Evolutionary conservation across 2,888 invertebrate genomes (phyloP).

Genomic region (Sphaerophoria taeniata): DNA sequence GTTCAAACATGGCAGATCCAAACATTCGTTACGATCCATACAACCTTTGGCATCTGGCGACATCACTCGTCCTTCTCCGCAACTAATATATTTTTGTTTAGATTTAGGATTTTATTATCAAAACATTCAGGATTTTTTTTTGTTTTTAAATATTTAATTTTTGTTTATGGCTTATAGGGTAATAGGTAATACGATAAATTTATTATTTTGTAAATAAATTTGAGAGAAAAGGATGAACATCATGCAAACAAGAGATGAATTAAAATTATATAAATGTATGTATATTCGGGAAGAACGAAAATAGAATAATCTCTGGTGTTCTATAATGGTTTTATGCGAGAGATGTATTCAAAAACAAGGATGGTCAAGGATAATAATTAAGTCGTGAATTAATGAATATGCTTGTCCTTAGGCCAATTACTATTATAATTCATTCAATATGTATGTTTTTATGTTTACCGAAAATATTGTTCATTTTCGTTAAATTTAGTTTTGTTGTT

Average conservation of each 20-base stretch:
- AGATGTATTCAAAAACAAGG: slow-evolving; percentile 42
- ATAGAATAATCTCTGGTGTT: slow-evolving; percentile 12
- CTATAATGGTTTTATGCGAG: not conserved
- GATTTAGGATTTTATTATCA: slow-evolving; percentile 38
- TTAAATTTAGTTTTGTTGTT: not conserved
- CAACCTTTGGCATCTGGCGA: slow-evolving; percentile 96
- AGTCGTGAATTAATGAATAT: slow-evolving; percentile 62
- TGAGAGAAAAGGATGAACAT: slow-evolving; percentile 47
- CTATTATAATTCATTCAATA: slow-evolving; percentile 32
- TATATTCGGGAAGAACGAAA: slow-evolving; percentile 5
- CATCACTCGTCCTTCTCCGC: slow-evolving; percentile 96
- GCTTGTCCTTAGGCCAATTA: slow-evolving; percentile 67
- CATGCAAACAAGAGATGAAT: slow-evolving; percentile 56
- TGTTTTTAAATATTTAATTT: not conserved
- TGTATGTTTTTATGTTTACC: not conserved
- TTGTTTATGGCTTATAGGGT: slow-evolving; percentile 16
- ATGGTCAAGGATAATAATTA: slow-evolving; percentile 53
- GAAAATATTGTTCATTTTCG: not conserved
- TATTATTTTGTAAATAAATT: slow-evolving; percentile 9
- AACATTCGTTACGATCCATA: slow-evolving; percentile 97
- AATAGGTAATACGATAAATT: slow-evolving; percentile 26
- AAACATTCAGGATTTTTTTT: slow-evolving; percentile 52
- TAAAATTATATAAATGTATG: too few relatives aligned
- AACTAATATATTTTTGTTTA: slow-evolving; percentile 84
- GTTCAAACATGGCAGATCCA: slow-evolving; percentile 96